A percentile compares a stretch with the other conserved stretches of the same genome.
Evolutionary conservation across 2,888 invertebrate species (phyloP).

Genomic region (Cheilosia pagana): DNA sequence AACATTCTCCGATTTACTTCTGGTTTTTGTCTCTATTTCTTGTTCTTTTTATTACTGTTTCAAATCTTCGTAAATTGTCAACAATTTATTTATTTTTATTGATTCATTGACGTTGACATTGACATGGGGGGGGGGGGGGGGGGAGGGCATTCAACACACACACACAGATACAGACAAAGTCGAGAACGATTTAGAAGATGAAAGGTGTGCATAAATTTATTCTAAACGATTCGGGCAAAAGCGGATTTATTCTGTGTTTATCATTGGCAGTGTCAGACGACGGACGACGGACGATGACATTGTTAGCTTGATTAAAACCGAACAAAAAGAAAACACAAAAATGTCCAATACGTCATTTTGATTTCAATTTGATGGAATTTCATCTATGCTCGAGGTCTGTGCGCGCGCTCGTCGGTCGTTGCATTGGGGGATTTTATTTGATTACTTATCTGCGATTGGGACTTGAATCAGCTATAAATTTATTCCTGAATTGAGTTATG

Average conservation of each 20-base stretch:
- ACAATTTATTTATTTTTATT: conserved; percentile 72
- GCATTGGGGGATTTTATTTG: conserved; percentile 43
- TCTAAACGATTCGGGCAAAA: conserved; percentile 49
- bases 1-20: conserved; percentile 40
- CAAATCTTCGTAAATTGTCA: conserved; percentile 70
- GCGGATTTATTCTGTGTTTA: conserved; percentile 43
- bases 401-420: no score
- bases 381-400: conserved; percentile 6
- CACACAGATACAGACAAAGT: no score
- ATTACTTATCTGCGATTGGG: conserved; percentile 44
- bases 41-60: conserved; percentile 58
- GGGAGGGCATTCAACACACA: no score
- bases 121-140: no score
- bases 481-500: conserved; percentile 20
- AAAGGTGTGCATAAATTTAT: conserved; percentile 69
- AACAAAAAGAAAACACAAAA: conserved; percentile 26
- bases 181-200: background rate
- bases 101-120: conserved; percentile 43
- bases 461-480: conserved; percentile 25
- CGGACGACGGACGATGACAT: conserved; percentile 24
- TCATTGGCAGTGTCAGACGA: conserved; percentile 14
- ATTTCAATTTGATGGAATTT: conserved; percentile 57
- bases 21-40: conserved; percentile 7
- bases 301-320: conserved; percentile 59
- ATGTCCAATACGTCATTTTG: conserved; percentile 52